Evolutionary conservation across 1,140 invertebrate genomes (phyloP).

Genomic region (Danaus plexippus): DNA sequence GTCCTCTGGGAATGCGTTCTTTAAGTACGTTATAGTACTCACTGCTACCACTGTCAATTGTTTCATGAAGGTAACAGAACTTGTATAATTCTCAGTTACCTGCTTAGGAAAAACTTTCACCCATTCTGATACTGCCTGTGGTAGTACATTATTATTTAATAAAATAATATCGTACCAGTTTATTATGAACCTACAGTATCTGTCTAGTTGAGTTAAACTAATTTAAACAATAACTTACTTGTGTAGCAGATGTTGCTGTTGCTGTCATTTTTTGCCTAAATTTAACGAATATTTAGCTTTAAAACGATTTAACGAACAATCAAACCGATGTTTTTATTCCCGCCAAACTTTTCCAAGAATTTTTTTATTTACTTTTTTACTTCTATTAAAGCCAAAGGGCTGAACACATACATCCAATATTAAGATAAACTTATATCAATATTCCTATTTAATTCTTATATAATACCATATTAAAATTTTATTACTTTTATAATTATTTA

Average conservation of each 20-base stretch:
- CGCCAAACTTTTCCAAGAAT: slow-evolving; percentile 1
- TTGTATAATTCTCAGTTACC: slow-evolving; percentile 45
- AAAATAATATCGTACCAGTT: slow-evolving; percentile 1
- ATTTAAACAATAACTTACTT: slow-evolving; percentile 15
- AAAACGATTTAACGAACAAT: not conserved
- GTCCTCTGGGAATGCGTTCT: slow-evolving; percentile 44
- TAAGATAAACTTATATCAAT: too few species aligned
- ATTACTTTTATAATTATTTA: too few species aligned
- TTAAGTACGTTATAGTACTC: slow-evolving; percentile 51
- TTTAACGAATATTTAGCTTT: not conserved
- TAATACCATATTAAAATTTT: too few species aligned
- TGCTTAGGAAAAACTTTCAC: slow-evolving; percentile 42
- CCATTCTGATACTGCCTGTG: slow-evolving; percentile 44
- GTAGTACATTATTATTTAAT: not conserved
- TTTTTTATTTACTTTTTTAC: slow-evolving; percentile 3
- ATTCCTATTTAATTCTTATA: too few species aligned
- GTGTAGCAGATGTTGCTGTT: slow-evolving; percentile 20
- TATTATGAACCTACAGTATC: not conserved
- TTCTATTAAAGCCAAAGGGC: too few species aligned
- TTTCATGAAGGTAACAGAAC: slow-evolving; percentile 57
- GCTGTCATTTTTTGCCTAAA: slow-evolving; percentile 20
- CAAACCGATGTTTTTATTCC: not conserved
- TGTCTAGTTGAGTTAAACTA: too few species aligned
- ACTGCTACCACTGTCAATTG: slow-evolving; percentile 48
- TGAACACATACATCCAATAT: too few species aligned